Evolutionary conservation across 2,113 vertebrate species (phyloP), one percentile per base, ranked within the genome.

Genomic region (Atlantisia rogersi): DNA sequence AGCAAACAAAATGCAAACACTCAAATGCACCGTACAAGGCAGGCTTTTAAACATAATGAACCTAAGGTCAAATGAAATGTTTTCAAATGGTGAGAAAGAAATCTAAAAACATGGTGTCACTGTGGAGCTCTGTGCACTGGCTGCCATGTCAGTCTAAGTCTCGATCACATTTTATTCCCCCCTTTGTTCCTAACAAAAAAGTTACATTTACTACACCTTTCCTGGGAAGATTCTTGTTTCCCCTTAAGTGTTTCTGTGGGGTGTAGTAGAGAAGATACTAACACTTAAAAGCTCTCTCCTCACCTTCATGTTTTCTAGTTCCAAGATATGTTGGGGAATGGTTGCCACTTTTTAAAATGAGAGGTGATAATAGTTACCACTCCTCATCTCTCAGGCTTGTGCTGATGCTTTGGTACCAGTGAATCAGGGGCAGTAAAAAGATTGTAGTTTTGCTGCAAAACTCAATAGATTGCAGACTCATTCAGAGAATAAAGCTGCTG

Each of bases 271-370:
- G 50, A 69, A 93, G 71, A 67, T 50, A 63, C 13, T 67, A 87
- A 90, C 62, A 77, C 46, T 82, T 88, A 28, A 74, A 88, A 85
- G 42, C 40, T 32, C 25, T 53, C 53, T 76, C 50, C 42, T 92
- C 68, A 60, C 81, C 82, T 90, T 79, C 60, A 15, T 48, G 75
- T 79, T 73, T 64, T 59, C 39, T 44, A 44, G 48, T 88, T 94
- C 87, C 86, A 87, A 90, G 85, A 18, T 9, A 6, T 64, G 13
- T 2, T 42, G 80, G 52, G 70, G 78, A 55, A 37, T 74, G 63
- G 35, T 82, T 94, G 46, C 63, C 83, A 90, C 76, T 83, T 83
- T 59, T 77, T 93, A 74, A 92, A 85, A 91, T 32, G 22, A 26
- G 63, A 82, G 53, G 63, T 69, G 67, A 31, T 86, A 87, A 28